Base-by-base conservation (phyloP, 2,797 vertebrate genomes). In the Neosilurus hyrtlii region DNA sequence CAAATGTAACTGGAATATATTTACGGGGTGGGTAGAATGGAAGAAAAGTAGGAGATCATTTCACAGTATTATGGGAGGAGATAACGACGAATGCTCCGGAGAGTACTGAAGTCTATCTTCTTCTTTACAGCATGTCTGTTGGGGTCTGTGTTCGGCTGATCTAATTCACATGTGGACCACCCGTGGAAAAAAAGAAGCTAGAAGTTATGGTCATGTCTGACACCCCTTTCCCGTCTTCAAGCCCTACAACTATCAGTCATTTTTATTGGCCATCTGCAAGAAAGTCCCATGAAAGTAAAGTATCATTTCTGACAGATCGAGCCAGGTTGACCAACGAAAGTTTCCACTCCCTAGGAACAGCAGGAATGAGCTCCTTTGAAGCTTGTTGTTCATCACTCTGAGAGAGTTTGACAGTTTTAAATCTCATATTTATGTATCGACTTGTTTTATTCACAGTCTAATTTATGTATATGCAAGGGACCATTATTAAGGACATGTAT, bases 191-290 rank as follows among this genome's bases (percentile, higher is more conserved):
- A 86, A 76, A 51, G 56, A 80, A 35, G 78, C 78, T 78, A 78
- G 81, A 92, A 90, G 75, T 84, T 90, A 75, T 83, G 88, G 62
- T 80, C 87, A 79, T 80, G 85, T 86, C 84, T 86, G 86, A 88
- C 86, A 87, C 79, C 84, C 75, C 73, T 87, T 88, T 88, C 86
- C 74, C 86, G 73, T 83, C 83, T 84, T 86, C 88, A 89, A 88
- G 82, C 85, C 83, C 84, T 80, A 84, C 49, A 86, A 86, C 86
- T 89, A 93, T 93, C 93, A 91, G 88, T 94, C 92, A 93, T 89
- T 93, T 94, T 93, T 93, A 94, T 93, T 92, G 92, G 88, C 90
- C 91, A 91, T 92, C 89, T 93, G 92, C 88, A 88, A 92, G 89
- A 92, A 91, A 89, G 88, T 89, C 89, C 90, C 90, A 91, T 80